Evolutionary conservation across 2,113 vertebrate species (phyloP).

Genomic region (chimpanzee (Pan troglodytes)): NHGRI_mPanTro3-v2.1_pri NC_072409.2:68153501-68154000

Average conservation of each 20-base stretch:
- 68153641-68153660: background rate
- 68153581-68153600: background rate
- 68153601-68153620: background rate
- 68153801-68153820: background rate
- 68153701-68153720: no score
- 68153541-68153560: background rate
- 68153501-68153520: background rate
- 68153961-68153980: background rate
- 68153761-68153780: background rate
- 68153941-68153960: background rate
- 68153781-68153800: background rate
- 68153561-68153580: background rate
- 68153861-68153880: background rate
- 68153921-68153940: background rate
- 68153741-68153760: background rate
- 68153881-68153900: background rate
- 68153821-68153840: fast-evolving
- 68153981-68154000: no score
- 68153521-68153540: no score
- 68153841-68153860: background rate
- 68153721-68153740: background rate
- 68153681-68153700: no score
- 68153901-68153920: background rate
- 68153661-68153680: no score
- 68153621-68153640: background rate